These are phyloP conservation scores for Meles meles DNA, from an alignment of 2,113 vertebrate genomes.

Conservation along the genomic window DNA sequence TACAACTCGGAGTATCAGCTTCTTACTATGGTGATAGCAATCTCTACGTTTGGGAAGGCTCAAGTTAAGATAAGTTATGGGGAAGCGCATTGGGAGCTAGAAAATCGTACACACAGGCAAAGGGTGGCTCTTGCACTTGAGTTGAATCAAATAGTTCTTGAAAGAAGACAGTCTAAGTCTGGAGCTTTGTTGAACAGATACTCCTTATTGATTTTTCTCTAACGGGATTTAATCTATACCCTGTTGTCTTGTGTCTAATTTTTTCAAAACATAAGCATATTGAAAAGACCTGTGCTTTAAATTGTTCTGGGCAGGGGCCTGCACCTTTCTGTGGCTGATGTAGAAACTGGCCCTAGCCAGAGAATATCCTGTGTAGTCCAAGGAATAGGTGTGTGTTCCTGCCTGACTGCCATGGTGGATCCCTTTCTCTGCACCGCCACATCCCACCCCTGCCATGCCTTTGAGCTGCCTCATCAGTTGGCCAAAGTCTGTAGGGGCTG, in stretches of 20 bases:
- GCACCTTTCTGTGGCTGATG: neutral
- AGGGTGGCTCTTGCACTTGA: slow-evolving; percentile 7
- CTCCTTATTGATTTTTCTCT: slow-evolving; percentile 52
- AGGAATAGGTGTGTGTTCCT: neutral
- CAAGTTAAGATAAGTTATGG: neutral
- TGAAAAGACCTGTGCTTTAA: neutral
- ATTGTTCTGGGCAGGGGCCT: neutral
- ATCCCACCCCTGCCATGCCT: neutral
- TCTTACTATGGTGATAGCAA: neutral
- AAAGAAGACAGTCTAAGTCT: slow-evolving; percentile 35
- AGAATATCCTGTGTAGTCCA: neutral
- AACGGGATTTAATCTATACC: slow-evolving; percentile 42
- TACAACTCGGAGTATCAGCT: neutral
- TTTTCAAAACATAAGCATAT: neutral
- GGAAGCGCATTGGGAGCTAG: neutral
- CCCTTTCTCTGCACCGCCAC: too few relatives aligned
- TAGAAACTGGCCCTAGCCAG: neutral
- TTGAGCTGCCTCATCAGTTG: neutral
- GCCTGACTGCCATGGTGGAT: neutral
- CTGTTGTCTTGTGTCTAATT: neutral
- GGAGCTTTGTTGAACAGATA: slow-evolving; percentile 49
- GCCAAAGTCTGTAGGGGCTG: neutral
- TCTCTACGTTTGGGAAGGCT: neutral
- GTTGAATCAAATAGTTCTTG: slow-evolving; percentile 42
- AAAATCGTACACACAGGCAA: neutral